These are phyloP conservation scores for Mantis religiosa DNA, from an alignment of 2,888 invertebrate species.

Conservation along the genomic window DNA sequence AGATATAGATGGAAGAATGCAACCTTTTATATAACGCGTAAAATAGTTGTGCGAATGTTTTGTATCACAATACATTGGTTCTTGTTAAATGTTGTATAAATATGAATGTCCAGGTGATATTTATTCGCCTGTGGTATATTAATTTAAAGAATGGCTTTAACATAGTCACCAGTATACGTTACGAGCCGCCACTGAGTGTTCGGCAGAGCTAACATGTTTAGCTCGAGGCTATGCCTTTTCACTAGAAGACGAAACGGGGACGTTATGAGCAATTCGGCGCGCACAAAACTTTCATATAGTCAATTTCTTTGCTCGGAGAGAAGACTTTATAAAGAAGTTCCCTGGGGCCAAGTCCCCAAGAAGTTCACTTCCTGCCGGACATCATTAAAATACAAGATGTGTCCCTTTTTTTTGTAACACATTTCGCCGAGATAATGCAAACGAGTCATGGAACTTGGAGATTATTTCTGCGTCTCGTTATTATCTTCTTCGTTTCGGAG, in stretches of 20 bases:
- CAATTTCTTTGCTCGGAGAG: not conserved
- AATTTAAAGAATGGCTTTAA: too few species aligned
- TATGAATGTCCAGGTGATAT: too few species aligned
- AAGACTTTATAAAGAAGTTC: not conserved
- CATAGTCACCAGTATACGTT: too few species aligned
- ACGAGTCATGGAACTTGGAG: not conserved
- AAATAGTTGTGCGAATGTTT: too few species aligned
- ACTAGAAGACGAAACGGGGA: not conserved
- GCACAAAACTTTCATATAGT: not conserved
- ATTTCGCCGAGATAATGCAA: not conserved
- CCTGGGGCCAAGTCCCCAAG: not conserved
- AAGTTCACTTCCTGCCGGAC: not conserved
- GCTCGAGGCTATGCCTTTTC: not conserved
- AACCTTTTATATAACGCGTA: too few species aligned
- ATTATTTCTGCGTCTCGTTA: not conserved
- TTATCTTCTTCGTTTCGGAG: not conserved
- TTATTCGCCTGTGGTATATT: too few species aligned
- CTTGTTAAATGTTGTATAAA: too few species aligned
- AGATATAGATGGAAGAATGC: too few species aligned
- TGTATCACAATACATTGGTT: too few species aligned
- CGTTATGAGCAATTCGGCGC: not conserved
- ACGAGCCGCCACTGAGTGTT: not conserved
- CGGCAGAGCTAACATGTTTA: not conserved
- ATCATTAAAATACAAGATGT: not conserved
- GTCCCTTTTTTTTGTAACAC: not conserved